phyloP scores from a whole-genome alignment of 2,113 vertebrate genomes.

The Chionomys nivalis region DNA sequence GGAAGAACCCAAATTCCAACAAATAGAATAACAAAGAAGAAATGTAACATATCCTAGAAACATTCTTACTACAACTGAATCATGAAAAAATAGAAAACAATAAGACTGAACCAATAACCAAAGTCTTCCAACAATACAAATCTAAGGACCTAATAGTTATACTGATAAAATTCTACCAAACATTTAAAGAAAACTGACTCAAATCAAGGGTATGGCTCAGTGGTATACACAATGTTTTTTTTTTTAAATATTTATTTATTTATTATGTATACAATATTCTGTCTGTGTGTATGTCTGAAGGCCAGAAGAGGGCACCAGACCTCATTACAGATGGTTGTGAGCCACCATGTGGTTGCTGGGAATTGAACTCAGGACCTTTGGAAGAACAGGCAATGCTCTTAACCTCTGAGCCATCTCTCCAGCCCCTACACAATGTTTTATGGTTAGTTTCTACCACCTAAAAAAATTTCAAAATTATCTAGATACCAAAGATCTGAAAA shows the following conservation, averaged over 20 bases:
- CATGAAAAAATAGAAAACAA: not conserved
- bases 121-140: not conserved
- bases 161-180: not conserved
- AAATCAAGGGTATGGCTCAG: not conserved
- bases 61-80: not conserved
- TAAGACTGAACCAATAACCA: not conserved
- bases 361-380: too few species aligned
- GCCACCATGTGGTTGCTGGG: too few species aligned
- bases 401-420: too few species aligned
- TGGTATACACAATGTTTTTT: not conserved
- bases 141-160: not conserved
- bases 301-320: too few species aligned
- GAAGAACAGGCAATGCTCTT: too few species aligned
- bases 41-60: not conserved
- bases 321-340: too few species aligned
- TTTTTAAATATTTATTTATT: too few species aligned
- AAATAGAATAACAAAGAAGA: not conserved
- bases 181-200: not conserved
- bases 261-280: too few species aligned
- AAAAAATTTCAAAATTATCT: not conserved
- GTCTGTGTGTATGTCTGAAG: too few species aligned
- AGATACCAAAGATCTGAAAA: not conserved
- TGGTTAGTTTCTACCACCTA: not conserved
- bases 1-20: not conserved
- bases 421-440: not conserved